Evolutionary conservation across 2,888 invertebrate genomes (phyloP).

Genomic region (Branchipolynoe longqiensis): DNA sequence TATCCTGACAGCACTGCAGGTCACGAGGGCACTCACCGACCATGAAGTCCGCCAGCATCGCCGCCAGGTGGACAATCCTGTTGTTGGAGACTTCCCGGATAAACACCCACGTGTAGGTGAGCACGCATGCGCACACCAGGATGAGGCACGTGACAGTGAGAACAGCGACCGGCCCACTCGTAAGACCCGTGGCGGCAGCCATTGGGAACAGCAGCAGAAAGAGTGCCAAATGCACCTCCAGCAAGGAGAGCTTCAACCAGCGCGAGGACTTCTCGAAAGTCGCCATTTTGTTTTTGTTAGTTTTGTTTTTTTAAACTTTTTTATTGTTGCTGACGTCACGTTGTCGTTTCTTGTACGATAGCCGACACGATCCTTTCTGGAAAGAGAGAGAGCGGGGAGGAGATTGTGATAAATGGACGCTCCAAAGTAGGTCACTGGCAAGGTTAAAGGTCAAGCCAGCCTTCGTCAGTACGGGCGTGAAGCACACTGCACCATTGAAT

Average conservation of each 20-base stretch:
- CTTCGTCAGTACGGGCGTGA: too few species aligned
- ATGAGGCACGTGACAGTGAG: conserved; percentile 17
- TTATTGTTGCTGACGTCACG: too few species aligned
- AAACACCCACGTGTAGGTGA: conserved; percentile 42
- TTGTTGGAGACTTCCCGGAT: conserved; percentile 34
- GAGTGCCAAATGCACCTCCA: conserved; percentile 36
- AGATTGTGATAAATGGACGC: too few species aligned
- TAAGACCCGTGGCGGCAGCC: background rate
- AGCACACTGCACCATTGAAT: too few species aligned
- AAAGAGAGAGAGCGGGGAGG: too few species aligned
- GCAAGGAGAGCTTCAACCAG: conserved; percentile 27
- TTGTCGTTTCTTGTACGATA: too few species aligned
- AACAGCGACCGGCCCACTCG: background rate
- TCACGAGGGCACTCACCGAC: conserved; percentile 42
- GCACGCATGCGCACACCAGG: conserved; percentile 21
- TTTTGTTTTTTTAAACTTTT: too few species aligned
- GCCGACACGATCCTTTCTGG: too few species aligned
- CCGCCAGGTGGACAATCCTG: conserved; percentile 18
- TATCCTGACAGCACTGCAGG: too few species aligned
- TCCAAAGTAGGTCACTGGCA: too few species aligned
- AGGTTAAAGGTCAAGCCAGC: too few species aligned
- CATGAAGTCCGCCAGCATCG: background rate
- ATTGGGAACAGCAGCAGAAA: conserved; percentile 28
- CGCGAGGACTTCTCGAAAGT: conserved; percentile 22
- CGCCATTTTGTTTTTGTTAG: conserved; percentile 49